These are phyloP conservation scores for Musca domestica DNA, from an alignment of 1,140 invertebrate genomes.

Conservation along the genomic window DNA sequence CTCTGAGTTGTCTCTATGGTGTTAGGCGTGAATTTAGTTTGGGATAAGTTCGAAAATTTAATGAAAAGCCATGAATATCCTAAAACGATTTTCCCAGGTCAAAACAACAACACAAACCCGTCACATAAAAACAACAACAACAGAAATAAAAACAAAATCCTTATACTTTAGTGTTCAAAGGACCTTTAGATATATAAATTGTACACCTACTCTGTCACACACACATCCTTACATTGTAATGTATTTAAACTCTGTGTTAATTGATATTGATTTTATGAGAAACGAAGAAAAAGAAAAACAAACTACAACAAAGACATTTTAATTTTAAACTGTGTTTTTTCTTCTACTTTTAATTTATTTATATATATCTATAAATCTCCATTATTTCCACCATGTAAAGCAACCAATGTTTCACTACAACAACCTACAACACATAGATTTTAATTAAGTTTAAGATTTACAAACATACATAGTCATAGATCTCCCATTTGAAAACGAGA, in stretches of 20 bases:
- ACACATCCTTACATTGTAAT: no score
- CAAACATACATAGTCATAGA: no score
- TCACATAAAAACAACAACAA: not conserved
- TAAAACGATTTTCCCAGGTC: not conserved
- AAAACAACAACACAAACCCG: not conserved
- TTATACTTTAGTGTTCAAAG: no score
- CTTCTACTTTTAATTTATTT: not conserved
- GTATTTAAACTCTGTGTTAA: constrained; percentile 1
- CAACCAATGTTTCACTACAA: no score
- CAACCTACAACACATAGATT: no score
- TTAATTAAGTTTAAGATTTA: no score
- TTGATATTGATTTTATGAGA: constrained; percentile 9
- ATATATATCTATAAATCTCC: no score
- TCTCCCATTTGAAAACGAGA: no score
- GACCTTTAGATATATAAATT: no score
- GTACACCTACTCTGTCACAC: no score
- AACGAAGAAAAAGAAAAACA: not conserved
- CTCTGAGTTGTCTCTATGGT: constrained; percentile 11
- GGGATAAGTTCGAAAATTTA: not conserved
- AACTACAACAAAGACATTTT: not conserved
- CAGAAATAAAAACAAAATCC: not conserved
- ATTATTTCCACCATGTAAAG: no score
- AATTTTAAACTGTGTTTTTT: not conserved
- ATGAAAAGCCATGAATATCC: no score
- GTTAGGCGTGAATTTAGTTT: constrained; percentile 14